phyloP scores from a whole-genome alignment of 2,797 vertebrate genomes.

The Staurois parvus region DNA sequence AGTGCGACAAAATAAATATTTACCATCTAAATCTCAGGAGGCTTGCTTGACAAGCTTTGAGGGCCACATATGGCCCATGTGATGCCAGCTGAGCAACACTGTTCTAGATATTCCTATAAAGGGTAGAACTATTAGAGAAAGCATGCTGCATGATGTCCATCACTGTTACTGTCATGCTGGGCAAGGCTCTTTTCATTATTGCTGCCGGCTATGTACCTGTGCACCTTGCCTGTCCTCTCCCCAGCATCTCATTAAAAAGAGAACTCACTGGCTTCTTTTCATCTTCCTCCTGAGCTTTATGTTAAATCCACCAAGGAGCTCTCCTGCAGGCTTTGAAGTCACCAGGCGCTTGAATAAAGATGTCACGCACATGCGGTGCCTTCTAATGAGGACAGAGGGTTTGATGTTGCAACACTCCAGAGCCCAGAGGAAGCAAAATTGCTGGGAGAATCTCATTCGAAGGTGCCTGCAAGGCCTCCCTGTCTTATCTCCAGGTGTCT shows the following conservation, averaged over 20 bases:
- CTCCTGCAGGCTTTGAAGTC: slow-evolving; percentile 82
- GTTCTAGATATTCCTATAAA: background rate
- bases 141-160: slow-evolving; percentile 9
- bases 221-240: slow-evolving; percentile 63
- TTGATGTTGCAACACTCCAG: slow-evolving; percentile 74
- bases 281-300: slow-evolving; percentile 65
- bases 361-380: slow-evolving; percentile 75
- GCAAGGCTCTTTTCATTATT: slow-evolving; percentile 28
- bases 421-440: slow-evolving; percentile 71
- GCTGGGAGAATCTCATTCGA: slow-evolving; percentile 58
- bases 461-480: slow-evolving; percentile 48
- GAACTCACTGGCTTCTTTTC: slow-evolving; percentile 70
- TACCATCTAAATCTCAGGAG: too few relatives aligned
- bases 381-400: slow-evolving; percentile 79
- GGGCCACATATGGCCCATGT: background rate
- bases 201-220: slow-evolving; percentile 48
- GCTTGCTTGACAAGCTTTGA: background rate
- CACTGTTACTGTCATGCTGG: background rate
- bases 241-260: slow-evolving; percentile 74
- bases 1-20: too few relatives aligned
- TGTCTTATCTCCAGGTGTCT: slow-evolving; percentile 54
- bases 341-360: slow-evolving; percentile 76
- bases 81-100: background rate
- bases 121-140: background rate
- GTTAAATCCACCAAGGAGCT: slow-evolving; percentile 80